Conservation (phyloP, 1,140 invertebrate genomes). For the Frieseomelitta varia region DNA sequence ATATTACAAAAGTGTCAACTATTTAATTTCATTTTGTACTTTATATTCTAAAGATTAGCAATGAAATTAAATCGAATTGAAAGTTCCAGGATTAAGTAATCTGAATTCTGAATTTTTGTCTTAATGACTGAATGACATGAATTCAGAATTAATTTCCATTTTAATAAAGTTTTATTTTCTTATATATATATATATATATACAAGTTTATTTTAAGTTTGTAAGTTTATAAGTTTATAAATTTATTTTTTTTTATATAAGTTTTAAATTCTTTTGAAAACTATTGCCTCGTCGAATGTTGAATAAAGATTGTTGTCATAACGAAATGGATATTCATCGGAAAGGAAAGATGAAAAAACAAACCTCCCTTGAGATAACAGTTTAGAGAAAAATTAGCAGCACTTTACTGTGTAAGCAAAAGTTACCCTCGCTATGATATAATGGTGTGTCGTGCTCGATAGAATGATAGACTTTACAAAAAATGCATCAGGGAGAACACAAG, state of each 20-base stretch:
- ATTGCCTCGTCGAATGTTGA: conserved; percentile 23
- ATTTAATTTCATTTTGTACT: too few species aligned
- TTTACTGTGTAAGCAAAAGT: conserved; percentile 63
- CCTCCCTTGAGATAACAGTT: conserved; percentile 53
- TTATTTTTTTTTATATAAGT: background rate
- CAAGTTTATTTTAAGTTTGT: too few species aligned
- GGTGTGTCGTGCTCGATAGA: background rate
- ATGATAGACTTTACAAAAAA: conserved; percentile 37
- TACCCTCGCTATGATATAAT: conserved; percentile 27
- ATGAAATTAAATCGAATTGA: too few species aligned
- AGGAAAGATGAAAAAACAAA: conserved; percentile 4
- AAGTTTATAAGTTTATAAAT: too few species aligned
- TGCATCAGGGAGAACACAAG: background rate
- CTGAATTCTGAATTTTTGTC: too few species aligned
- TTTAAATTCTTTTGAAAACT: conserved; percentile 3
- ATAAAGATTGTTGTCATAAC: conserved; percentile 39
- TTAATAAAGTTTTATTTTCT: too few species aligned
- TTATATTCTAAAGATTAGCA: too few species aligned
- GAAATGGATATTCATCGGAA: conserved; percentile 43
- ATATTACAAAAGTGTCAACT: too few species aligned
- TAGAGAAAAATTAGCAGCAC: conserved; percentile 65
- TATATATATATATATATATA: too few species aligned
- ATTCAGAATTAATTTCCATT: too few species aligned
- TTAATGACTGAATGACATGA: too few species aligned
- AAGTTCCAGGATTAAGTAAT: too few species aligned